Conservation (phyloP, 2,797 vertebrate species). For the Serranus cabrilla region DNA sequence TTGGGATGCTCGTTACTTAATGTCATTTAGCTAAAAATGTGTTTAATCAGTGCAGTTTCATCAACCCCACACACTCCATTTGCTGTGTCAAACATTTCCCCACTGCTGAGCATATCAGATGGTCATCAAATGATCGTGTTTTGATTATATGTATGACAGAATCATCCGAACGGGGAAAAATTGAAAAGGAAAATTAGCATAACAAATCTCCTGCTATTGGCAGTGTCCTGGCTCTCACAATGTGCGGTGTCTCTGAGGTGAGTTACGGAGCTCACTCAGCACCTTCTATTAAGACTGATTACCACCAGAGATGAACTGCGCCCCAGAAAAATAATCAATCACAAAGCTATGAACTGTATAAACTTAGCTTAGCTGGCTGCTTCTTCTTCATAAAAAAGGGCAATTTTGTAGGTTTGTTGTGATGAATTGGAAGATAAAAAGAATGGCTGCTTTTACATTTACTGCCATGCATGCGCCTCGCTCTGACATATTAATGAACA, state of each 20-base stretch:
- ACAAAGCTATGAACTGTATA: conserved; percentile 26
- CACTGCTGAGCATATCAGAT: conserved; percentile 31
- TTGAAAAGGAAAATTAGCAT: conserved; percentile 60
- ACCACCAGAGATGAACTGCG: conserved; percentile 50
- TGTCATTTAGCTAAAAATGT: conserved; percentile 38
- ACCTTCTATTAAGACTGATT: conserved; percentile 56
- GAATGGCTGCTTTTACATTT: conserved; percentile 40
- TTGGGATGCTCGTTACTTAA: conserved; percentile 34
- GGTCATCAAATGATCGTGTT: conserved; percentile 49
- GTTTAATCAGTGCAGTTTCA: conserved; percentile 54
- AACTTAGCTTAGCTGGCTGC: conserved; percentile 27
- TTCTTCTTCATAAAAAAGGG: conserved; percentile 57
- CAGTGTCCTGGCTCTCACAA: conserved; percentile 36
- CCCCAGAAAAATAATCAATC: conserved; percentile 54
- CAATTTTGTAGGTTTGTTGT: conserved; percentile 47
- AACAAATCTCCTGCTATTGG: conserved; percentile 58
- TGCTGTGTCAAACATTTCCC: conserved; percentile 45
- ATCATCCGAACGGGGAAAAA: conserved; percentile 30
- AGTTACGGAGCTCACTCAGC: conserved; percentile 62
- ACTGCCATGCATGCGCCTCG: not conserved
- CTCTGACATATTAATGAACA: conserved; percentile 14
- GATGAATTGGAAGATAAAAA: conserved; percentile 35
- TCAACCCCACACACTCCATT: conserved; percentile 33
- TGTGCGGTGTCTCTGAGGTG: conserved; percentile 54
- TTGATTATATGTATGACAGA: conserved; percentile 31